Evolutionary conservation across 2,888 invertebrate species (phyloP), one percentile per base, ranked within the genome.

Genomic region (Craniophora ligustri): DNA sequence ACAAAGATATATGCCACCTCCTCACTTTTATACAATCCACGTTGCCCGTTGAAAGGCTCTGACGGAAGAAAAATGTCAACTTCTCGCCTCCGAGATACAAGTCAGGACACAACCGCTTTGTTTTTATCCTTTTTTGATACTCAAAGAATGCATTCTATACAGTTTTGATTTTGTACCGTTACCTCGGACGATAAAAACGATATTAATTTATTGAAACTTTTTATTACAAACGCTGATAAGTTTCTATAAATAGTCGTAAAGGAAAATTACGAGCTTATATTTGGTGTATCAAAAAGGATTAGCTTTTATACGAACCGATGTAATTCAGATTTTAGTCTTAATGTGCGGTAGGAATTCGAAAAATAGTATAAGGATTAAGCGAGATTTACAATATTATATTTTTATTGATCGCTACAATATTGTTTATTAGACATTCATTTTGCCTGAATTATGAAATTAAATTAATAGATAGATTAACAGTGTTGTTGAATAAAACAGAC

Each of bases 1-100:
- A n/a, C n/a, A n/a, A n/a, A n/a, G n/a, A n/a, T n/a, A n/a, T n/a
- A 32, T 69, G 47, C 57, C 72, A 13, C 47, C 36, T 69, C 54
- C 42, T 14, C 8, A 16, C 0, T 16, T 26, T 57, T 50, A 31
- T 5, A 23, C 10, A 31, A 23, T 68, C 47, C 57, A 36, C 41
- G 58, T 47, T 7, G 19, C 55, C 38, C 62, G 48, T 69, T 70
- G 67, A 68, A 63, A 73, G 60, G 48, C 67, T 71, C 72, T 77
- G 73, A 66, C 67, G 66, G 54, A 77, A 81, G 80, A 82, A 78
- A 80, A 82, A 85, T 85, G 84, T 79, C 77, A 78, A 74, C 75
- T 71, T 68, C 71, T 73, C 76, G 75, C 78, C 81, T 85, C 79
- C 71, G 69, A 64, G 83, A 85, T 82, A 85, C 77, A 75, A 75